Conservation (phyloP, 2,797 vertebrate species). For the Philypnodon macrostomus region DNA sequence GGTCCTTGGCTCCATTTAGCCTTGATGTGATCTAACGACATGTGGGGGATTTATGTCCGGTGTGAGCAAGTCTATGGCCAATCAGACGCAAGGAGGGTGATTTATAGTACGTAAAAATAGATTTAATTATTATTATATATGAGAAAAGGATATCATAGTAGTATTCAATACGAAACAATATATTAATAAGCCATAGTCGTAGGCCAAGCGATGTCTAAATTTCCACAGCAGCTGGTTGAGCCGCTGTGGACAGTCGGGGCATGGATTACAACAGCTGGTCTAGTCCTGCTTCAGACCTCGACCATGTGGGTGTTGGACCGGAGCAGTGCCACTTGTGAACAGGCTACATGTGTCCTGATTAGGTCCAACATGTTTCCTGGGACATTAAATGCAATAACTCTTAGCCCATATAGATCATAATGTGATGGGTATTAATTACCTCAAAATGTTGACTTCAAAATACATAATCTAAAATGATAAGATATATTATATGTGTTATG, state of each 20-base stretch:
- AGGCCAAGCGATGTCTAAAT: constrained; percentile 28
- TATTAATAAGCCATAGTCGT: too few relatives aligned
- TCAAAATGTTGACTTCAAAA: too few relatives aligned
- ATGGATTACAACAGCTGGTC: constrained; percentile 48
- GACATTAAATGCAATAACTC: too few relatives aligned
- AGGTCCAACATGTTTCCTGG: too few relatives aligned
- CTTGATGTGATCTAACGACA: constrained; percentile 30
- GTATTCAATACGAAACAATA: too few relatives aligned
- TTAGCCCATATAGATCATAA: too few relatives aligned
- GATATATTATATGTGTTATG: too few relatives aligned
- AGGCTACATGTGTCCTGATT: too few relatives aligned
- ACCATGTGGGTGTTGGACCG: background rate
- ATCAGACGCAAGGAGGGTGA: constrained; percentile 8
- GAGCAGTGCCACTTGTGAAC: background rate
- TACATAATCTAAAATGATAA: too few relatives aligned
- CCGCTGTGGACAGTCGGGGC: constrained; percentile 35
- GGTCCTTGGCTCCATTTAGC: constrained; percentile 18
- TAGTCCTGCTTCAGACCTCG: constrained; percentile 18
- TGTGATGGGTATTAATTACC: too few relatives aligned
- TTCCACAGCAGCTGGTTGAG: constrained; percentile 41
- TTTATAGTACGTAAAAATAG: too few relatives aligned
- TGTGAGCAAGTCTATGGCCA: constrained; percentile 15
- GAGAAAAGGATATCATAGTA: background rate
- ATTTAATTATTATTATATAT: too few relatives aligned
- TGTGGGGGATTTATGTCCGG: constrained; percentile 26